These are phyloP conservation scores for Seriola dumerili DNA, from an alignment of 2,113 vertebrate species.

Conservation along the genomic window DNA sequence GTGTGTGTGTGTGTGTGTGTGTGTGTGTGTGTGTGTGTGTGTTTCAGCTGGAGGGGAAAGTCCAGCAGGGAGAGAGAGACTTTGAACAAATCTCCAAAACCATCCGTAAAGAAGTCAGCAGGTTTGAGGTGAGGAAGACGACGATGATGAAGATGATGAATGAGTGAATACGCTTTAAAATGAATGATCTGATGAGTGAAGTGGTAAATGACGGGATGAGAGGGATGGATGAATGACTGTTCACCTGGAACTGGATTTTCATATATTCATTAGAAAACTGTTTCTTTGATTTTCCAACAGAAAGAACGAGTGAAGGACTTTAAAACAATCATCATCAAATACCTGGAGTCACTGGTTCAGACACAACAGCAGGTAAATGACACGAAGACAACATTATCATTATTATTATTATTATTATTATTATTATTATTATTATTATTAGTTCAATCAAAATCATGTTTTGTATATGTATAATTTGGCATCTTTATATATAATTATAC, in stretches of 20 bases:
- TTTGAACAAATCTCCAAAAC: slow-evolving; percentile 99
- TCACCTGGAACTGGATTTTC: too few relatives aligned
- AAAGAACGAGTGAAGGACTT: slow-evolving; percentile 98
- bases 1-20: slow-evolving; percentile 9
- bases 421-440: too few relatives aligned
- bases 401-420: too few relatives aligned
- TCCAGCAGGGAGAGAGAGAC: slow-evolving; percentile 97
- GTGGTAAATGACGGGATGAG: too few relatives aligned
- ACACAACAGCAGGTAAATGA: slow-evolving; percentile 95
- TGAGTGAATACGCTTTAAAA: too few relatives aligned
- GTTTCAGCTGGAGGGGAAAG: slow-evolving; percentile 94
- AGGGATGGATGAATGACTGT: too few relatives aligned
- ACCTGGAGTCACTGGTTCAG: slow-evolving; percentile 97
- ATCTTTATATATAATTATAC: too few relatives aligned
- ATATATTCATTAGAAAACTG: too few relatives aligned
- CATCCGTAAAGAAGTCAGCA: slow-evolving; percentile 95
- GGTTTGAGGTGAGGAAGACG: slow-evolving; percentile 91
- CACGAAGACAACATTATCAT: too few relatives aligned
- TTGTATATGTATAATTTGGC: too few relatives aligned
- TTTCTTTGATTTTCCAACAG: slow-evolving; percentile 78
- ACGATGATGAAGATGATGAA: not conserved
- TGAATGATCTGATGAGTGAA: not conserved
- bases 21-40: slow-evolving; percentile 11
- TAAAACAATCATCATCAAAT: slow-evolving; percentile 95
- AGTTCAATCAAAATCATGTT: too few relatives aligned